Evolutionary conservation across 1,140 invertebrate species (phyloP), one percentile per base, ranked within the genome.

Genomic region (Mylabris phalerata): DNA sequence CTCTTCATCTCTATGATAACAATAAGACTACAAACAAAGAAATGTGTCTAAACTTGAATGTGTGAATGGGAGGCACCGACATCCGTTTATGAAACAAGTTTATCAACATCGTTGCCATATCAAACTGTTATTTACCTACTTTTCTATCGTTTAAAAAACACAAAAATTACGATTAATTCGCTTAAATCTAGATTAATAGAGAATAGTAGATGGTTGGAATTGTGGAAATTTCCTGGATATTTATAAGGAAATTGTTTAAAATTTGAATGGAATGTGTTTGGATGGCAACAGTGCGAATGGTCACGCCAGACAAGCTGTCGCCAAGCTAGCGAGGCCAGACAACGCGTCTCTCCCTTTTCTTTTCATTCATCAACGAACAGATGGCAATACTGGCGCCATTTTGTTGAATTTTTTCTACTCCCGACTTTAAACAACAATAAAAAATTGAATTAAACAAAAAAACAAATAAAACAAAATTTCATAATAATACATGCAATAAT

Each of bases 281-380:
- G 70, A 68, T 77, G 86, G 81, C 86, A 88, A 86, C 86, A 75
- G 56, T 67, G 82, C 79, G 64, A 66, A 69, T 78, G 82, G 82
- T 84, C 84, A 83, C 79, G 82, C 85, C 86, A 90, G 88, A 90
- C 88, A 89, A 84, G 87, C 86, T 89, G 88, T 88, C 87, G 86
- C 87, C 87, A 84, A 81, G 83, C 81, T 79, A 73, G 78, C 75
- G 57, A 75, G 79, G 78, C 79, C 80, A 81, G 83, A 85, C 82
- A 82, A 79, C 79, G 78, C 83, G 84, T 84, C 83, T 82, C 83
- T 82, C 55, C 49, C 60, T 57, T 67, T 63, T 64, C 60, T 66
- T 65, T 67, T 63, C 65, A 65, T 69, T 69, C 67, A 67, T 69
- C 57, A 61, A 48, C 19, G 19, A 63, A 56, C 50, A 58, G 60